Conservation (phyloP, 1,140 invertebrate genomes). For the Cotesia typhae region DNA sequence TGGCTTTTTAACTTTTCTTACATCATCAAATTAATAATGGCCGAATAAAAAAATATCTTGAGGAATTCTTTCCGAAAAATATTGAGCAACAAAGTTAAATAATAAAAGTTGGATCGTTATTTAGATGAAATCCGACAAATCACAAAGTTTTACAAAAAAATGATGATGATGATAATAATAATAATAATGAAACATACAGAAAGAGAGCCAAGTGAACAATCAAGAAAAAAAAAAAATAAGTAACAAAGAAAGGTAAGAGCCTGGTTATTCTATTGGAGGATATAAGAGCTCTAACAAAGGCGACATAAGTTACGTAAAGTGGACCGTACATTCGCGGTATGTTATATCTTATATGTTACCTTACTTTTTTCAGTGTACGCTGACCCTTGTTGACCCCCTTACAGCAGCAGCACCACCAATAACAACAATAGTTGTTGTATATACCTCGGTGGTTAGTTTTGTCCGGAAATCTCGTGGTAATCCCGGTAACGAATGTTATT, state of each 20-base stretch:
- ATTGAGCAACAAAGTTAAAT: too few relatives aligned
- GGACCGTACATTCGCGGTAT: constrained; percentile 4
- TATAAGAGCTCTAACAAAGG: constrained; percentile 24
- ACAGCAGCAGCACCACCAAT: too few relatives aligned
- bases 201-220: not conserved
- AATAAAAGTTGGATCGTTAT: too few relatives aligned
- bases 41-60: too few relatives aligned
- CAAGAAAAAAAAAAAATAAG: not conserved
- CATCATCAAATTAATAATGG: not conserved
- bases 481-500: constrained; percentile 34
- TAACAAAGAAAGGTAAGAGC: not conserved
- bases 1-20: constrained; percentile 13
- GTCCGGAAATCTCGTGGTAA: constrained; percentile 7
- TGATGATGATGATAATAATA: too few relatives aligned
- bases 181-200: too few relatives aligned
- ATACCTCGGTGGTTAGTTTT: constrained; percentile 5
- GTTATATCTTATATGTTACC: constrained; percentile 15
- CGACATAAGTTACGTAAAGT: constrained; percentile 34
- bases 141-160: too few relatives aligned
- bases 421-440: not conserved
- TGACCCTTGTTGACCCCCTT: not conserved
- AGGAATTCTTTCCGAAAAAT: too few relatives aligned
- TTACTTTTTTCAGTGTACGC: not conserved
- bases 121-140: too few relatives aligned
- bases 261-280: not conserved